phyloP scores from a whole-genome alignment of 2,113 vertebrate genomes.

The Phylloscopus whistleri region DNA sequence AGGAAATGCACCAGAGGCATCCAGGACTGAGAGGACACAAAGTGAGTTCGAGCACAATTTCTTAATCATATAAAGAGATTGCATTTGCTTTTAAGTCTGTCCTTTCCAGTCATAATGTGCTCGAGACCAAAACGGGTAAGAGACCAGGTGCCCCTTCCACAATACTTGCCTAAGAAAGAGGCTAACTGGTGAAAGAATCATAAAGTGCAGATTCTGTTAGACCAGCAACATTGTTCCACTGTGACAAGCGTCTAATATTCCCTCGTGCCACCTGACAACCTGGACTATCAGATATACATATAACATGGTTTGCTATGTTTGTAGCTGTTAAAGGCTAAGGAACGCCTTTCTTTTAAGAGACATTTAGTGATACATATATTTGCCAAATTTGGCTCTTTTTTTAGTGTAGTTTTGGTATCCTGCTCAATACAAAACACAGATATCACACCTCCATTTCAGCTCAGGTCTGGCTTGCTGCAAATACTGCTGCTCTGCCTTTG shows the following conservation, averaged over 20 bases:
- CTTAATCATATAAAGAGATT: not conserved
- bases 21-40: not conserved
- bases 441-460: not conserved
- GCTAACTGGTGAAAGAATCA: not conserved
- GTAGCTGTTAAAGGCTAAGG: not conserved
- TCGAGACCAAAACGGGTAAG: not conserved
- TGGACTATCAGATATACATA: not conserved
- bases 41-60: not conserved
- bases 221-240: not conserved
- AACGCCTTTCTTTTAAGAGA: not conserved
- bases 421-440: not conserved
- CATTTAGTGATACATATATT: not conserved
- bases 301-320: not conserved
- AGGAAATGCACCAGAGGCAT: not conserved
- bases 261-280: accelerated
- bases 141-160: not conserved
- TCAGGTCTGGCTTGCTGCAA: not conserved
- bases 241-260: not conserved
- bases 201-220: not conserved
- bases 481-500: not conserved
- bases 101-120: not conserved
- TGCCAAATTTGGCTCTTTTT: not conserved
- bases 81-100: not conserved
- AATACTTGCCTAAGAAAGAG: not conserved
- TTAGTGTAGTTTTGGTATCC: not conserved